These are phyloP conservation scores for Tragelaphus scriptus DNA, from an alignment of 2,113 vertebrate species.

Conservation along the genomic window DNA sequence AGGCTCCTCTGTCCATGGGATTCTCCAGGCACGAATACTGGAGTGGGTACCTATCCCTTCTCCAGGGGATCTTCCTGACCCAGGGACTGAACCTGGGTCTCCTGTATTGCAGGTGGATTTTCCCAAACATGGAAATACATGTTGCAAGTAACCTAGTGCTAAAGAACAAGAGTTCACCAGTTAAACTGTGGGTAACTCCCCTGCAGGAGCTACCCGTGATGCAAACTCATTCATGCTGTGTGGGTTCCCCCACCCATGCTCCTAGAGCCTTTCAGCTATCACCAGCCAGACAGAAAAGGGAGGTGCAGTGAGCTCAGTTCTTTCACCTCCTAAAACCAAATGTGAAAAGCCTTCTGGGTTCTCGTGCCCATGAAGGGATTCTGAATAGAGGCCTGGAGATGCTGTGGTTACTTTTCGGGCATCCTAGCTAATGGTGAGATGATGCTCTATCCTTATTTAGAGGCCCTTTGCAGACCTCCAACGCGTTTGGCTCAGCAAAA, in stretches of 20 bases:
- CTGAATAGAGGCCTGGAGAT: not conserved
- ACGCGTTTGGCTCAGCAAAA: not conserved
- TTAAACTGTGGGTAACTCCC: not conserved
- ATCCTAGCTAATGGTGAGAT: not conserved
- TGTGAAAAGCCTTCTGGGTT: not conserved
- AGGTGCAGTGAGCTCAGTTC: no score
- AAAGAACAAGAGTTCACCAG: not conserved
- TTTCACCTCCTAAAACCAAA: not conserved
- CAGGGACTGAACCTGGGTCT: not conserved
- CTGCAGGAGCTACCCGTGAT: rapidly evolving
- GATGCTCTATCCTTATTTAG: not conserved
- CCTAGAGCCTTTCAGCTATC: not conserved
- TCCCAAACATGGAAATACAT: not conserved
- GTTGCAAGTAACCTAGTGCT: not conserved
- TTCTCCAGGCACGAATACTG: not conserved
- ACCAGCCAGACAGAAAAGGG: not conserved
- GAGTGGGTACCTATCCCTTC: not conserved
- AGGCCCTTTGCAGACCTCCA: constrained; percentile 46
- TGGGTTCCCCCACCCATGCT: not conserved
- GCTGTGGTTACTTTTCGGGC: not conserved
- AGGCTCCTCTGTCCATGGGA: not conserved
- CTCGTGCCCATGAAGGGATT: not conserved
- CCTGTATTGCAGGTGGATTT: not conserved
- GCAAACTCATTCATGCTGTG: not conserved
- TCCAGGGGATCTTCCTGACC: not conserved